Base-by-base conservation (phyloP, 2,113 vertebrate genomes). In the Syngnathus floridae region DNA sequence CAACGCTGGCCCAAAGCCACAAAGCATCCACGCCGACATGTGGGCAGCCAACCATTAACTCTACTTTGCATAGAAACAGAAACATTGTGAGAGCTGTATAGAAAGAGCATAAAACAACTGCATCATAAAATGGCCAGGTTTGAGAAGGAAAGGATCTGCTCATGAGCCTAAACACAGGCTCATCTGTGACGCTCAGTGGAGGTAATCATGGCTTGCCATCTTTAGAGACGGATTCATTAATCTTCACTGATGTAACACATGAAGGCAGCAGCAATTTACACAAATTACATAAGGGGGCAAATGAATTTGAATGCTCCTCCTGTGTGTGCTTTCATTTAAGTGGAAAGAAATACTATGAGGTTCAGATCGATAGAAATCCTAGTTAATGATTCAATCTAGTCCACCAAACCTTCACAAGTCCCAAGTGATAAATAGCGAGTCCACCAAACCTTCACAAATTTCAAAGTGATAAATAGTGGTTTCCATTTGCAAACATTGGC, bases 41-140 rank as follows among this genome's bases (percentile, higher is more conserved):
- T 14, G 64, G 36, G 57, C 36, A 59, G 57, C 17, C 57, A 40
- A 38, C 36, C 57, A 59, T n/a, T n/a, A 38, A 38, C 57, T 38
- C 35, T 31, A 56, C 26, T 56, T 17, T 35, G 6, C 54, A 17
- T 31, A 31, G 26, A 31, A 31, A 31, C 41, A 16, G 41, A 45
- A 45, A 45, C 13, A 14, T 45, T 45, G 12, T 17, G 45, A 46
- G 45, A 46, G 16, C 45, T 46, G 14, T 46, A 46, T 17, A 46
- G 45, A 46, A 46, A 46, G 14, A 17, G 26, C 14, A 13, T 1
- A 16, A 16, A 46, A 46, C 45, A 46, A 46, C 14, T 16, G 1
- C 4, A 31, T 31, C 26, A 31, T 31, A 31, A 56, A 11, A 54
- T 12, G 11, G 51, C 10, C 22, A 54, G 21, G 12, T 54, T 26